phyloP scores from a whole-genome alignment of 2,113 vertebrate genomes.

The Nothoprocta pentlandii region DNA sequence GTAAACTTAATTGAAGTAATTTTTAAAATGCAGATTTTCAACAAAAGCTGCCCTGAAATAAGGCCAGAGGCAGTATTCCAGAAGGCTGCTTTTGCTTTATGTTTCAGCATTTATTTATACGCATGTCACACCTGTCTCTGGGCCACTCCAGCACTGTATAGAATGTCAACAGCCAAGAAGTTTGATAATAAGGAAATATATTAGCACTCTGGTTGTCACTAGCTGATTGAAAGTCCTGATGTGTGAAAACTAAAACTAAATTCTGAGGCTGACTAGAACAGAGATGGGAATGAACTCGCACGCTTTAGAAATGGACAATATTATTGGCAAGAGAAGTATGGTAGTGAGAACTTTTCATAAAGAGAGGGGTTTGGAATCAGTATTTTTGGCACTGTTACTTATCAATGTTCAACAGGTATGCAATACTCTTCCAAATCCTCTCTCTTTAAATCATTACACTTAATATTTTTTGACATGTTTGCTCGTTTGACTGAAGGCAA shows the following conservation, averaged over 20 bases:
- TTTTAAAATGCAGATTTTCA: conserved; percentile 27
- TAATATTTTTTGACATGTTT: conserved; percentile 42
- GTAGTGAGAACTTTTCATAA: background rate
- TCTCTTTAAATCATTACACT: background rate
- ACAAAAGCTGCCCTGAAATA: background rate
- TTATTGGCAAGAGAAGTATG: background rate
- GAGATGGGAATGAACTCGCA: background rate
- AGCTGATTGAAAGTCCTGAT: background rate
- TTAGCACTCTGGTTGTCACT: background rate
- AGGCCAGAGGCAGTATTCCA: conserved; percentile 10
- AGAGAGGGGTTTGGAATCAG: background rate
- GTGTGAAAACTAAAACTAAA: conserved; percentile 10
- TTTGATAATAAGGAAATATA: background rate
- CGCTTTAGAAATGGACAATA: background rate
- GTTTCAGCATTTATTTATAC: conserved; percentile 28
- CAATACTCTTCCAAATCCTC: background rate
- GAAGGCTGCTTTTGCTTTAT: conserved; percentile 6
- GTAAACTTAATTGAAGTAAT: conserved; percentile 18
- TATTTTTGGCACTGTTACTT: conserved; percentile 22
- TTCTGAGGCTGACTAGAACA: background rate
- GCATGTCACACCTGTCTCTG: background rate
- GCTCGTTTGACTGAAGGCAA: conserved; percentile 43
- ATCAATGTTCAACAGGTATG: background rate
- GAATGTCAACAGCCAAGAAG: background rate
- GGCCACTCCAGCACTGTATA: background rate